phyloP scores from a whole-genome alignment of 2,888 invertebrate species.

The Melinaea marsaeus region DNA sequence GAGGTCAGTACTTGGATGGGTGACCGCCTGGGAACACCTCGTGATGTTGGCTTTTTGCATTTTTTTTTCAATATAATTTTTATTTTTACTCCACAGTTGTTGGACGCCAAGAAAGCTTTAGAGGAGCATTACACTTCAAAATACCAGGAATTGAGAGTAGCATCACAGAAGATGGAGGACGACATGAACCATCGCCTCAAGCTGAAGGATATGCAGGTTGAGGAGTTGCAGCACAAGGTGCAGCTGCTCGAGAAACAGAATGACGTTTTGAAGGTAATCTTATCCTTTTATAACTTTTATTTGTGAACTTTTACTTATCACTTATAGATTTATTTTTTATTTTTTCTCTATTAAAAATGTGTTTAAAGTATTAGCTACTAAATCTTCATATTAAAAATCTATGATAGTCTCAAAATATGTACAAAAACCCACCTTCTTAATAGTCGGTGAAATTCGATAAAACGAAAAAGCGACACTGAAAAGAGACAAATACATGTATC shows the following conservation, averaged over 20 bases:
- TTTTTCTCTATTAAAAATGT: too few relatives aligned
- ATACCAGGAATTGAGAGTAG: constrained; percentile 77
- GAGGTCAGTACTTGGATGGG: constrained; percentile 74
- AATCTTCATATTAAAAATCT: too few relatives aligned
- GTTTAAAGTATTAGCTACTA: too few relatives aligned
- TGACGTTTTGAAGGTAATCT: constrained; percentile 52
- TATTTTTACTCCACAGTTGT: constrained; percentile 45
- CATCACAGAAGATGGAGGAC: constrained; percentile 76
- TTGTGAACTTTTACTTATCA: too few relatives aligned
- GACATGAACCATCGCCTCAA: constrained; percentile 76
- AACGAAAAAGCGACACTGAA: too few relatives aligned
- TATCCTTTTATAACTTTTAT: too few relatives aligned
- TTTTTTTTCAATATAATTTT: neutral
- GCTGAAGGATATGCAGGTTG: constrained; percentile 64
- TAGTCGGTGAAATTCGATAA: too few relatives aligned
- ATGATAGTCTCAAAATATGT: too few relatives aligned
- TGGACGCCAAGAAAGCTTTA: constrained; percentile 77
- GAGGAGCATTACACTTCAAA: constrained; percentile 79
- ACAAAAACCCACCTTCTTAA: too few relatives aligned
- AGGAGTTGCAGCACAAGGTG: constrained; percentile 62
- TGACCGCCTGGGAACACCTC: constrained; percentile 47
- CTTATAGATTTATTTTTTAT: too few relatives aligned
- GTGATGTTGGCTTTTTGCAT: constrained; percentile 29
- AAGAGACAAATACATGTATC: too few relatives aligned
- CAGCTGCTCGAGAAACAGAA: constrained; percentile 60